Conservation (phyloP, 2,113 vertebrate genomes). For the Narcine bancroftii region DNA sequence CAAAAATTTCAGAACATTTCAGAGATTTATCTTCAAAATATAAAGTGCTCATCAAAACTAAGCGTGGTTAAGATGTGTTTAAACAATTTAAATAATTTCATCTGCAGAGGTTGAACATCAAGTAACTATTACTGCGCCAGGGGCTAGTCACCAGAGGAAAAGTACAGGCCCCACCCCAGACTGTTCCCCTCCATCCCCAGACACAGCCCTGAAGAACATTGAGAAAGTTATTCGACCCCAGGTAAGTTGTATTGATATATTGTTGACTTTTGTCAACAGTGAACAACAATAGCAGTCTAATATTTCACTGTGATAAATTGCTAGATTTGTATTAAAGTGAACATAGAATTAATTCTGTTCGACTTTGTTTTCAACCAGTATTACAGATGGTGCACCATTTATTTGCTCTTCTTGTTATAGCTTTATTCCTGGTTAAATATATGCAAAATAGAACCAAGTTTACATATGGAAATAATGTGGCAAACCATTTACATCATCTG, state of each 20-base stretch:
- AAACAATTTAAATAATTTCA: conserved; percentile 55
- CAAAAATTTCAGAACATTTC: neutral
- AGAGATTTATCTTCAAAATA: neutral
- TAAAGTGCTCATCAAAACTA: neutral
- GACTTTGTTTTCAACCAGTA: neutral
- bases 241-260: conserved; percentile 56
- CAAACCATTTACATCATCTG: neutral
- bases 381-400: neutral
- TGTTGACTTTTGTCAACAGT: neutral
- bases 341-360: neutral
- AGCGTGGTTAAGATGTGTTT: neutral
- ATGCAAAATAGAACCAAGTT: neutral
- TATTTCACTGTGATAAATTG: neutral
- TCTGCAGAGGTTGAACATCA: conserved; percentile 80
- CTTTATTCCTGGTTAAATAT: neutral
- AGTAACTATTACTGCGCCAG: conserved; percentile 70
- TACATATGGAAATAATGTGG: neutral
- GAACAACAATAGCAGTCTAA: neutral
- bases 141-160: conserved; percentile 85
- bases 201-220: conserved; percentile 93
- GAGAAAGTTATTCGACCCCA: conserved; percentile 97
- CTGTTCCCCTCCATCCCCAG: conserved; percentile 92
- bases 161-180: conserved; percentile 89
- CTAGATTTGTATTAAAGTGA: neutral
- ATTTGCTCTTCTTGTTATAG: neutral